Percentiles rank a stretch among this genome's conserved stretches.
Evolutionary conservation across 2,113 vertebrate genomes (phyloP).

Genomic region (Eulemur rufifrons): DNA sequence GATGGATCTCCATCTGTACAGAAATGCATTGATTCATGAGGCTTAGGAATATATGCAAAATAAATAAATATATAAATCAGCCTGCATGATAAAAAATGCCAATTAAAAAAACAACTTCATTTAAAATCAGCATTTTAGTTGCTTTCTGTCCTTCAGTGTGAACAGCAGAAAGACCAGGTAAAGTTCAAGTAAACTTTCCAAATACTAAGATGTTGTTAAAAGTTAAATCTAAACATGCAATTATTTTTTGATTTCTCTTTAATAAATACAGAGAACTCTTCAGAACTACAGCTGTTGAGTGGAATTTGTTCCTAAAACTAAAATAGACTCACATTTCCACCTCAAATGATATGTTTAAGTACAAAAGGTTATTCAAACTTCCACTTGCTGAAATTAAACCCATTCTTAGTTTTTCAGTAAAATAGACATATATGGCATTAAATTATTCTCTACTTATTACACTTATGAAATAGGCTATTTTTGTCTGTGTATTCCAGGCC

Average conservation of each 20-base stretch:
- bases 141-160: not conserved
- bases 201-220: slow-evolving; percentile 23
- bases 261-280: not conserved
- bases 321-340: slow-evolving; percentile 7
- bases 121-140: slow-evolving; percentile 42
- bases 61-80: not conserved
- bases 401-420: not conserved
- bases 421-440: not conserved
- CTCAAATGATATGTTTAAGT: not conserved
- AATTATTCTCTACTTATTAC: not conserved
- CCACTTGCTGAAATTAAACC: not conserved
- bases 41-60: not conserved
- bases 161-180: not conserved
- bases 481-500: not conserved
- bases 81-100: not conserved
- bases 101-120: slow-evolving; percentile 1
- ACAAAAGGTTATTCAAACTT: not conserved
- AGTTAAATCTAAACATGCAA: slow-evolving; percentile 37
- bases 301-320: not conserved
- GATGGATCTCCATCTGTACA: not conserved
- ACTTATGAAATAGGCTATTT: not conserved
- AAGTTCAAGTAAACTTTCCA: slow-evolving; percentile 23
- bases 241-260: slow-evolving; percentile 4
- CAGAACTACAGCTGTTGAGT: not conserved
- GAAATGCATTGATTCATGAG: not conserved